phyloP scores from a whole-genome alignment of 53 echinoderm and acorn worm genomes.

The Hippasteria phrygiana region DNA sequence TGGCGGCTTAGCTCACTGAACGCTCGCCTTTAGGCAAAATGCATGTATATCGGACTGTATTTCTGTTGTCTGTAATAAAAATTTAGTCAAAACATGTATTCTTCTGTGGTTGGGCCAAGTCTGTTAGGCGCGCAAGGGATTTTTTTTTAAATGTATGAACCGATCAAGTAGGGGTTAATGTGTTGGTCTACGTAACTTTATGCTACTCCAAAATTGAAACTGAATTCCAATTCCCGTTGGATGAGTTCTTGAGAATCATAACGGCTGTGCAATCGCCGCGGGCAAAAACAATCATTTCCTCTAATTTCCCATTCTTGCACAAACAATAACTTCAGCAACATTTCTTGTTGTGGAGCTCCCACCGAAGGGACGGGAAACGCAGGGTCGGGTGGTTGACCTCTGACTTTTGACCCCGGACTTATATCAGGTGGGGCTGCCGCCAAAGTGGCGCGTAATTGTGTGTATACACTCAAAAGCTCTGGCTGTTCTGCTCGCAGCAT shows the following conservation, averaged over 20 bases:
- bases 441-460: conserved; percentile 42
- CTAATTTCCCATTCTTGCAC: conserved; percentile 26
- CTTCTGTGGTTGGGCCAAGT: neutral
- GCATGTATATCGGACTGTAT: conserved; percentile 26
- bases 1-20: conserved; percentile 48
- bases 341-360: neutral
- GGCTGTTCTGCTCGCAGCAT: conserved; percentile 25
- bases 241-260: conserved; percentile 9
- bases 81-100: neutral
- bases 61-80: neutral
- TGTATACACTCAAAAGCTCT: conserved; percentile 16
- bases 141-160: neutral
- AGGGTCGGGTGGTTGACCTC: neutral
- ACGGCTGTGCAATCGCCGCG: conserved; percentile 20
- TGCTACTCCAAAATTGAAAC: neutral
- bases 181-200: neutral
- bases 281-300: conserved; percentile 53
- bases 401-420: conserved; percentile 25
- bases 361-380: neutral
- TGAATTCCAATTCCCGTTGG: neutral
- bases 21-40: conserved; percentile 32
- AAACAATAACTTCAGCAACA: conserved; percentile 8
- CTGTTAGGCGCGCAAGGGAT: neutral
- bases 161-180: neutral
- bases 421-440: conserved; percentile 32